Evolutionary conservation across 2,888 invertebrate species (phyloP), one percentile per base, ranked within the genome.

Genomic region (Watsonalla cultraria): DNA sequence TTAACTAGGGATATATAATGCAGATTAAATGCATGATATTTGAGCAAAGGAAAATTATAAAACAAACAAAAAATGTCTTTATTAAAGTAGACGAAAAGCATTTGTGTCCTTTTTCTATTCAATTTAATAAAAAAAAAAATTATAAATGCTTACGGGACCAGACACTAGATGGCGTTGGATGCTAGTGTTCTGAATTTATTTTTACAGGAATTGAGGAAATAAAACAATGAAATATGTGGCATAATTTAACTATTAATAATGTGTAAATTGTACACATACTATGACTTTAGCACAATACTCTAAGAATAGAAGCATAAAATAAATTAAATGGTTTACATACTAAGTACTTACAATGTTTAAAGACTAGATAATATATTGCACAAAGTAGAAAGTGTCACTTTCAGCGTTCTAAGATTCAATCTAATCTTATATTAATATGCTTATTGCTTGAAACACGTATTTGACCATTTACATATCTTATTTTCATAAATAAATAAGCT

Each of bases 371-470:
- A 7, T 54, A 14, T 61, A 61, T 59, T 59, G 57, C 59, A 58
- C 59, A 47, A 51, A 45, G 52, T 51, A 51, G 68, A 72, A 72
- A 74, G 65, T 70, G 57, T 67, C 52, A 70, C 71, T 71, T 74
- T 66, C 68, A 46, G 51, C 54, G 15, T 56, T 49, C 51, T 54
- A 54, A 39, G 37, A 49, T 49, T 37, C 37, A 49, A 37, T 49
- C 49, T 49, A 54, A 55, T 52, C 49, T 50, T 55, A 56, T 51
- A 50, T 62, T 64, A 62, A 56, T 56, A 70, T 74, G 70, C 69
- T 82, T 88, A 88, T 88, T 88, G 88, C 88, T 88, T 86, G 74
- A 67, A 73, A 88, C 87, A 87, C 87, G 88, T 86, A 76, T 66
- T 62, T 64, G 57, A 54, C 50, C 37, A 70, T 69, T 76, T 70